phyloP scores from a whole-genome alignment of 1,140 invertebrate species.

The Drosophila chauvacae region DNA sequence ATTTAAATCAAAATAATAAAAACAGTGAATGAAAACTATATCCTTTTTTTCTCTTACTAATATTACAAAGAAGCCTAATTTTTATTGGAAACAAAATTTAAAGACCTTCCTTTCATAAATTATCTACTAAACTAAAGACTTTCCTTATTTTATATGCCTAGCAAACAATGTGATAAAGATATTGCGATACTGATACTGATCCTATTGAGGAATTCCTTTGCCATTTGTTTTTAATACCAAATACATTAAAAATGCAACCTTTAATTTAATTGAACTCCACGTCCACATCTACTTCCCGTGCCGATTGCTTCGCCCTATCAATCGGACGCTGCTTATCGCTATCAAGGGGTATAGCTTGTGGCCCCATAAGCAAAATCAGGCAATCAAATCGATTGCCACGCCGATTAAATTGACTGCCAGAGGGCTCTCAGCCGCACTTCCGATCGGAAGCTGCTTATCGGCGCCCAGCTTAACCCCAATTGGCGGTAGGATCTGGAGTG shows the following conservation, averaged over 20 bases:
- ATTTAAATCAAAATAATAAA: no score
- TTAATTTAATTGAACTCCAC: no score
- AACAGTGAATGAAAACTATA: no score
- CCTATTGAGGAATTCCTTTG: no score
- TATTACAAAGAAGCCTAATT: no score
- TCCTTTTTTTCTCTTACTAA: no score
- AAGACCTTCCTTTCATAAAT: no score
- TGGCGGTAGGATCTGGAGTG: not conserved
- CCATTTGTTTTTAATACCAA: not conserved
- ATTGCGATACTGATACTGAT: no score
- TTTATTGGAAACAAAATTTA: no score
- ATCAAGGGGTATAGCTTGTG: not conserved
- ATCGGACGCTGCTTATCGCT: constrained; percentile 9
- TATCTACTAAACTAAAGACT: no score
- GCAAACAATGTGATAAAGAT: no score
- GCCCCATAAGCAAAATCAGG: not conserved
- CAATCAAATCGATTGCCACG: not conserved
- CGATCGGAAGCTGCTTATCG: constrained; percentile 26
- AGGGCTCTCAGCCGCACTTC: constrained; percentile 3
- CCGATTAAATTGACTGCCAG: not conserved
- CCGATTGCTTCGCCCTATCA: not conserved
- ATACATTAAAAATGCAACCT: not conserved
- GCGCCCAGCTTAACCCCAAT: constrained; percentile 1
- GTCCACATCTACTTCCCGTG: not conserved
- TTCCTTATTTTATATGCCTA: no score